Percentiles rank a stretch among this genome's conserved stretches.
Evolutionary conservation across 1,140 invertebrate genomes (phyloP).

Genomic region (Drosophila quadrilineata): DNA sequence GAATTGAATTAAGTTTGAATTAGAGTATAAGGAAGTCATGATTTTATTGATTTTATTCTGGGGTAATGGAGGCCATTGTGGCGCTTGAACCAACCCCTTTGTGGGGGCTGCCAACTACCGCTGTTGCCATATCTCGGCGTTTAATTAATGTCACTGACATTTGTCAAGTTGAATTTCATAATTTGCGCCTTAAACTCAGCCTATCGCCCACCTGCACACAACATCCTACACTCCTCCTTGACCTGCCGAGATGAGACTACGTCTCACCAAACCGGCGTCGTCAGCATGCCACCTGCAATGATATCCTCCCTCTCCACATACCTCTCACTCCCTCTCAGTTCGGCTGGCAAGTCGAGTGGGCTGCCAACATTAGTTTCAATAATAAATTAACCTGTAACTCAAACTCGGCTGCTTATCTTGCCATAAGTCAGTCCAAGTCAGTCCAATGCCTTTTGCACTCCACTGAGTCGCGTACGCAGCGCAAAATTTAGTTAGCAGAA

Average conservation of each 20-base stretch:
- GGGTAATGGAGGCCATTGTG: conserved; percentile 26
- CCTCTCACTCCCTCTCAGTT: not conserved
- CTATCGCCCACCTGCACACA: not conserved
- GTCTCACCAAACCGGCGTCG: conserved; percentile 26
- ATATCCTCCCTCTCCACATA: not conserved
- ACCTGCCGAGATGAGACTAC: conserved; percentile 2
- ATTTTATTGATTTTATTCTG: conserved; percentile 47
- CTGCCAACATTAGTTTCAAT: conserved; percentile 66
- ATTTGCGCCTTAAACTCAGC: conserved; percentile 39
- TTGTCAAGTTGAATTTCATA: conserved; percentile 65
- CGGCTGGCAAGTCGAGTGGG: not conserved
- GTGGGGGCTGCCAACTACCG: not conserved
- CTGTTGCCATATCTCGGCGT: conserved; percentile 43
- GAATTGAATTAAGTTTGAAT: no score
- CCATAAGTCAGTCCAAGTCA: conserved; percentile 49
- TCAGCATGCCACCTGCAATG: conserved; percentile 38
- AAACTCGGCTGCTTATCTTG: conserved; percentile 58
- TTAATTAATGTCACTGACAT: conserved; percentile 71
- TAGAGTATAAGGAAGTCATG: no score
- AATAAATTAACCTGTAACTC: conserved; percentile 68
- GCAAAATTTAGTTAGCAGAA: conserved; percentile 39
- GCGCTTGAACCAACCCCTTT: not conserved
- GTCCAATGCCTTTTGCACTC: conserved; percentile 50
- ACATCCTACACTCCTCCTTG: not conserved
- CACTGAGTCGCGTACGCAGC: conserved; percentile 35